phyloP scores from a whole-genome alignment of 2,797 vertebrate species.

The Myotis findleyi region DNA sequence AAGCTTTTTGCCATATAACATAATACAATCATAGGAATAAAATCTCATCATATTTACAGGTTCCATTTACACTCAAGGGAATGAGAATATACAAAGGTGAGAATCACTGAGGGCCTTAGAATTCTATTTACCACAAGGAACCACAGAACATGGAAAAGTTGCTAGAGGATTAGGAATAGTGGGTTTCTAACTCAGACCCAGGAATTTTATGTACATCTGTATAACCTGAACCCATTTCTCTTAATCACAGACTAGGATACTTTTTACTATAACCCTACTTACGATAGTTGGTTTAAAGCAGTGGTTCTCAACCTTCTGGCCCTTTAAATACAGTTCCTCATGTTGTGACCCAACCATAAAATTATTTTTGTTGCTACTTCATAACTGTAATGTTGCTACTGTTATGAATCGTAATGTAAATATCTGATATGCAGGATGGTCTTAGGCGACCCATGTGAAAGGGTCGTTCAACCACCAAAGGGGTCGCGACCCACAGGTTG shows the following conservation, averaged over 20 bases:
- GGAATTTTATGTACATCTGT: background rate
- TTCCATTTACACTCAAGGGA: background rate
- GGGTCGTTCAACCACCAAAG: too few relatives aligned
- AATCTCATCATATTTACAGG: background rate
- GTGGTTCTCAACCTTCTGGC: too few relatives aligned
- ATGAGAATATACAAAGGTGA: background rate
- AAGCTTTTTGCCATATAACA: conserved; percentile 9
- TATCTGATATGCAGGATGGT: too few relatives aligned
- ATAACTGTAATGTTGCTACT: too few relatives aligned
- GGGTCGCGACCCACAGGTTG: too few relatives aligned
- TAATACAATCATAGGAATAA: conserved; percentile 4
- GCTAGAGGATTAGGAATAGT: background rate
- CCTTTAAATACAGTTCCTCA: too few relatives aligned
- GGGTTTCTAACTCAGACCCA: conserved; percentile 20
- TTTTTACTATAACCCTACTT: background rate
- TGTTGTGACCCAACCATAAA: too few relatives aligned
- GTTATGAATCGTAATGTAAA: too few relatives aligned
- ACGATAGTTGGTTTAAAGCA: background rate
- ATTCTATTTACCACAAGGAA: background rate
- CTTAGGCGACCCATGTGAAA: too few relatives aligned
- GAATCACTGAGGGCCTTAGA: background rate
- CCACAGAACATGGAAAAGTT: background rate
- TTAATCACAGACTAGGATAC: background rate
- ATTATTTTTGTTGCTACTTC: too few relatives aligned
- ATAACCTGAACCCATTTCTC: background rate